Evolutionary conservation across 2,888 invertebrate species (phyloP), one percentile per base, ranked within the genome.

Genomic region (Panzeria rudis): DNA sequence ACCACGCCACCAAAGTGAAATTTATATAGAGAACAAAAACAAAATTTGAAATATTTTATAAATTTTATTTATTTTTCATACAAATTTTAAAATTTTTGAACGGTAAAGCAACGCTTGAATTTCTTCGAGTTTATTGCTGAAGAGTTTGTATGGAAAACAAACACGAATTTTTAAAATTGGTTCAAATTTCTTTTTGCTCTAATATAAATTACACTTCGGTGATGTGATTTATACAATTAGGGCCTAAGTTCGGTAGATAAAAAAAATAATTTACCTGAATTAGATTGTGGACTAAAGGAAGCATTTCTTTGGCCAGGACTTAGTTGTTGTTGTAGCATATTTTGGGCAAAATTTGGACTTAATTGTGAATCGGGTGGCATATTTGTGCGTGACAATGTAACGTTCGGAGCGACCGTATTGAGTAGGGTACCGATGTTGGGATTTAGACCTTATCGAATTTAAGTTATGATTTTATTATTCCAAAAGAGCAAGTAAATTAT

Each of bases 381-480:
- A 88, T 95, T 94, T 52, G 95, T 94, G 84, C 95, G 94, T 92
- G 97, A 96, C 87, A 98, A 94, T 84, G 98, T 95, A 73, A 98
- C 98, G 92, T 98, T 98, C 76, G 97, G 97, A 86, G 97, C 97
- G 75, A 92, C 93, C 64, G 96, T 96, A 91, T 96, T 97, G 89
- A 98, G 94, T 88, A 98, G 94, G 86, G 96, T 97, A 91, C 96
- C 97, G 89, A 98, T 97, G 89, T 96, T 97, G 68, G 92, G 90
- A 90, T 91, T 93, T 47, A 92, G 89, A 84, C 92, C 92, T 90
- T 88, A 86, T 87, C 52, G 50, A 47, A 59, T 25, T 23, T 15
- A 47, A 72, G 17, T 35, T 47, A 44, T 17, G 5, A 11, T 7
- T 44, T 29, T 29, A 17, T 35, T 35, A 59, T 25, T 5, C 15